Conservation (phyloP, 2,113 vertebrate genomes). For the Falcunculus frontatus region DNA sequence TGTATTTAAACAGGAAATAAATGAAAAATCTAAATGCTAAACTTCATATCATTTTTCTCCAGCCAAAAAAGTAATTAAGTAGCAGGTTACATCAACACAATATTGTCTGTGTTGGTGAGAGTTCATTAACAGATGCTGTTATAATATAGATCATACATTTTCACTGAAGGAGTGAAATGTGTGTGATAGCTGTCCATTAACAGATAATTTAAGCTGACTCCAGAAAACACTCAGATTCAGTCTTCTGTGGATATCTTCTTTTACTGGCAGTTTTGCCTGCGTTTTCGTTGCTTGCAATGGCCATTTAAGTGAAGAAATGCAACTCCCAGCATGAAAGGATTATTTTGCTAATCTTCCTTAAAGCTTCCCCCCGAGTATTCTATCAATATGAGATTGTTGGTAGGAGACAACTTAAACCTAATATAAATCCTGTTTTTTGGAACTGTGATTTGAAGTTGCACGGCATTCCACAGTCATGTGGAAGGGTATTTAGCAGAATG, state of each 20-base stretch:
- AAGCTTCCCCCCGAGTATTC: slow-evolving; percentile 17
- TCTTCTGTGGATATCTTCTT: neutral
- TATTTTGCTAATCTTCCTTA: slow-evolving; percentile 60
- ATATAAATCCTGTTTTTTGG: slow-evolving; percentile 13
- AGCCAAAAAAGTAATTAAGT: neutral
- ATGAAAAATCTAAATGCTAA: neutral
- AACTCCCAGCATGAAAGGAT: slow-evolving; percentile 49
- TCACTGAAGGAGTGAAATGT: neutral
- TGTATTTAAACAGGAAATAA: neutral
- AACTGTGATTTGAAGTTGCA: neutral
- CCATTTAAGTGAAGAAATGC: slow-evolving; percentile 33
- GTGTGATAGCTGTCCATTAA: neutral
- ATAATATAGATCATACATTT: neutral
- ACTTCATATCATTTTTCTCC: neutral
- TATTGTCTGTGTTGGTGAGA: neutral
- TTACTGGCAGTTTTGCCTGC: neutral
- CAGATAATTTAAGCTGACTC: neutral
- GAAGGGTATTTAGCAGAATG: neutral
- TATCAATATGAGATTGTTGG: slow-evolving; percentile 12
- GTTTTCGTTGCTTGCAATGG: neutral
- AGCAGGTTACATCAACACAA: neutral
- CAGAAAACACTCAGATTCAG: neutral
- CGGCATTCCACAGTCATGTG: neutral
- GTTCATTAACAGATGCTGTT: neutral
- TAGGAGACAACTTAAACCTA: slow-evolving; percentile 26